Conservation (phyloP, 2,888 invertebrate genomes). For the Nomada lathburiana region DNA sequence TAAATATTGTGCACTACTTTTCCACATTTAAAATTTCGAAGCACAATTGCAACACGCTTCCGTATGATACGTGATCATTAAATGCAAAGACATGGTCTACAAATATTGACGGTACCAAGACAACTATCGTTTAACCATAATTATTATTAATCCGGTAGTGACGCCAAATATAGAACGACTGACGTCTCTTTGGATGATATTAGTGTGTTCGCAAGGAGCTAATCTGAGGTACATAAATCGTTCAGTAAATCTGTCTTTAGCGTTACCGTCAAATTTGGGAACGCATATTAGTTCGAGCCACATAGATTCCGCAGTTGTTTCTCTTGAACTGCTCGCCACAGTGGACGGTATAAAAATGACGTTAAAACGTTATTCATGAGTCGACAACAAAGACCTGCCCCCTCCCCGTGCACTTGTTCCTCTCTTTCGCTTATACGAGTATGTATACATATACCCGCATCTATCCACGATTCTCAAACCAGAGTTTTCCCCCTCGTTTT, state of each 20-base stretch:
- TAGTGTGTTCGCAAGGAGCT: too few species aligned
- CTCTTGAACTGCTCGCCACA: conserved; percentile 34
- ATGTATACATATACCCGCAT: background rate
- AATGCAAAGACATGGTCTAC: too few species aligned
- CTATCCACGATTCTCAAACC: background rate
- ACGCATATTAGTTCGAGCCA: conserved; percentile 21
- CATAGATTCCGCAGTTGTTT: conserved; percentile 50
- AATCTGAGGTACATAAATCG: background rate
- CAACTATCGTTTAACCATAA: too few species aligned
- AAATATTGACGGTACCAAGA: too few species aligned
- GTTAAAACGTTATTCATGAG: conserved; percentile 68
- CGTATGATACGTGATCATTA: too few species aligned
- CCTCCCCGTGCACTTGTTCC: conserved; percentile 1
- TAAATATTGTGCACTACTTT: too few species aligned
- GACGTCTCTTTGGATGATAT: too few species aligned
- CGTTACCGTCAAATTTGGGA: conserved; percentile 34
- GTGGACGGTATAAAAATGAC: conserved; percentile 57
- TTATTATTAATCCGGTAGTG: too few species aligned
- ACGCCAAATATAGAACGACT: too few species aligned
- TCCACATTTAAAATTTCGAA: too few species aligned
- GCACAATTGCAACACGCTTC: too few species aligned
- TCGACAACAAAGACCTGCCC: conserved; percentile 51
- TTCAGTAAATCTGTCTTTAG: background rate
- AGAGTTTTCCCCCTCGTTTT: conserved; percentile 9
- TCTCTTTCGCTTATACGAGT: background rate